Percentiles rank a stretch among this genome's conserved stretches.
Conservation (phyloP, 2,888 invertebrate species). For the Coenonympha glycerion region DNA sequence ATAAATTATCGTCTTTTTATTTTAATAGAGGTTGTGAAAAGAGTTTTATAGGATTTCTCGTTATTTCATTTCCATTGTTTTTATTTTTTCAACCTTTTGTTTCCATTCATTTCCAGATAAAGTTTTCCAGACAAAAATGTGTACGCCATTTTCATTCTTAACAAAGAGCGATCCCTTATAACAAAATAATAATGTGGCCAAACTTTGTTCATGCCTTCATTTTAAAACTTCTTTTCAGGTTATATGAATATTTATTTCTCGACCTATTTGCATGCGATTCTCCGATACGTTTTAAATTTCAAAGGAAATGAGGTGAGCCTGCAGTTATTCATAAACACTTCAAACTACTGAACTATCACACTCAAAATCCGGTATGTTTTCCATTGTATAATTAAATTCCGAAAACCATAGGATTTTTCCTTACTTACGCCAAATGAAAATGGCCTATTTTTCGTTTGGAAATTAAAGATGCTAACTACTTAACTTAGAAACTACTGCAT, state of each 20-base stretch:
- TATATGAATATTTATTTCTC: conserved; percentile 40
- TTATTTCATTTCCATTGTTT: not conserved
- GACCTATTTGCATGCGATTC: conserved; percentile 38
- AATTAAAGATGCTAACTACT: no score
- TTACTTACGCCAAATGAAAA: no score
- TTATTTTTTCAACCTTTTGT: not conserved
- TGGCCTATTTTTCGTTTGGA: no score
- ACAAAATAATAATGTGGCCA: conserved; percentile 9
- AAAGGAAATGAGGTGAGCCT: conserved; percentile 26
- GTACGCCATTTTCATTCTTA: conserved; percentile 1
- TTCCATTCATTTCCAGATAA: not conserved
- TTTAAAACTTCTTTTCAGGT: conserved; percentile 27
- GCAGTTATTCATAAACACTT: conserved; percentile 25
- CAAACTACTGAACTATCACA: conserved; percentile 8
- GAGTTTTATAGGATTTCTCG: not conserved
- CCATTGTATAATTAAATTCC: not conserved
- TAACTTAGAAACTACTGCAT: no score
- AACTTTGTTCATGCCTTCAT: conserved; percentile 16
- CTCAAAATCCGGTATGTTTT: not conserved
- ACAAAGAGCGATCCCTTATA: conserved; percentile 9
- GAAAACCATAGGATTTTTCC: no score
- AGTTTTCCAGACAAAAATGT: not conserved
- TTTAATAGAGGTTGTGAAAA: not conserved
- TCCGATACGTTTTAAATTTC: conserved; percentile 34
- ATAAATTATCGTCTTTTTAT: not conserved